A percentile compares a stretch with the other conserved stretches of the same genome.
phyloP scores from a whole-genome alignment of 2,113 vertebrate genomes.

The Pipa parva region DNA sequence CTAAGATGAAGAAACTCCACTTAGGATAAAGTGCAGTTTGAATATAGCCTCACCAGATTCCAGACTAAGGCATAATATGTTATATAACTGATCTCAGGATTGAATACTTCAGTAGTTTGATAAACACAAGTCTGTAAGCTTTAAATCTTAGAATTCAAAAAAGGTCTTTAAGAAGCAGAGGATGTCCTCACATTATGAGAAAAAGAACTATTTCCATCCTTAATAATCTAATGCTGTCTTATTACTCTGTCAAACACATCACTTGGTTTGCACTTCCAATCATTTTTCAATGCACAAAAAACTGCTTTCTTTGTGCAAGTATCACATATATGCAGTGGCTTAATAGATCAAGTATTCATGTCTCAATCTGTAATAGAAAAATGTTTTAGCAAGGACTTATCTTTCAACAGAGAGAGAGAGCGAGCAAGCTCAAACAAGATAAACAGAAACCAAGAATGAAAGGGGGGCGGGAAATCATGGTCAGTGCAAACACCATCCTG shows the following conservation, averaged over 20 bases:
- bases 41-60: too few species aligned
- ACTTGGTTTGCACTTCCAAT: neutral
- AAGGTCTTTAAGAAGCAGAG: neutral
- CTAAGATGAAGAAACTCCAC: too few species aligned
- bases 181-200: neutral
- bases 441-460: neutral
- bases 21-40: too few species aligned
- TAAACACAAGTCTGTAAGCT: too few species aligned
- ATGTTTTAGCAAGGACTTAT: neutral
- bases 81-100: too few species aligned
- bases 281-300: neutral
- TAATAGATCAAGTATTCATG: neutral
- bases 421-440: neutral
- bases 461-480: neutral
- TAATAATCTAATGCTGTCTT: neutral
- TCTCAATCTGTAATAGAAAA: neutral
- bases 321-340: neutral
- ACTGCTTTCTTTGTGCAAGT: neutral
- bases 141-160: too few species aligned
- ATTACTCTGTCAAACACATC: neutral
- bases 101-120: too few species aligned
- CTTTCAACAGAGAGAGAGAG: neutral
- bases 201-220: neutral
- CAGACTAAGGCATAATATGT: too few species aligned
- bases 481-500: conserved; percentile 12